Evolutionary conservation across 2,797 vertebrate species (phyloP).

Genomic region (Alca torda): DNA sequence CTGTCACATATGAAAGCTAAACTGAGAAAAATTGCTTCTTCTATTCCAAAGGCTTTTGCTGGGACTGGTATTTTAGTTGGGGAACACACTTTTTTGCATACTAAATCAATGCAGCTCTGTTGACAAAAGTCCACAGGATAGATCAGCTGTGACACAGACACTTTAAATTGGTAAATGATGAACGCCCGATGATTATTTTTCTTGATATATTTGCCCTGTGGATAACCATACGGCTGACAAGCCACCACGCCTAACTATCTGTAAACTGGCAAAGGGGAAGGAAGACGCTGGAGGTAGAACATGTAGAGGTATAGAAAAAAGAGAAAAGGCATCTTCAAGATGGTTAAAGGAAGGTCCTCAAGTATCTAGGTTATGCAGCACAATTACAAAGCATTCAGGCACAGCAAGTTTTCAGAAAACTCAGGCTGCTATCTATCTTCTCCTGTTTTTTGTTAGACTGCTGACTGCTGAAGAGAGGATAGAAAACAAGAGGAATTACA

Average conservation of each 20-base stretch:
- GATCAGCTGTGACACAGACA: not conserved
- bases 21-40: not conserved
- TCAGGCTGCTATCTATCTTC: not conserved
- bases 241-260: not conserved
- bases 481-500: conserved; percentile 17
- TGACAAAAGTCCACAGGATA: not conserved
- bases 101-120: not conserved
- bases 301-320: not conserved
- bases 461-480: not conserved
- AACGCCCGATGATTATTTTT: not conserved
- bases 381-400: not conserved
- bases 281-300: not conserved
- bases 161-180: not conserved
- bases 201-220: not conserved
- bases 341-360: not conserved
- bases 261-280: not conserved
- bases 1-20: not conserved
- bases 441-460: not conserved
- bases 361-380: not conserved
- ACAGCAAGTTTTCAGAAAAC: not conserved
- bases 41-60: not conserved
- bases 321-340: not conserved
- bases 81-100: not conserved
- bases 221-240: not conserved
- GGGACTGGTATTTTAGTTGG: not conserved